These are phyloP conservation scores for Hirudinaria manillensis DNA, from an alignment of 2,888 invertebrate species.

Conservation along the genomic window DNA sequence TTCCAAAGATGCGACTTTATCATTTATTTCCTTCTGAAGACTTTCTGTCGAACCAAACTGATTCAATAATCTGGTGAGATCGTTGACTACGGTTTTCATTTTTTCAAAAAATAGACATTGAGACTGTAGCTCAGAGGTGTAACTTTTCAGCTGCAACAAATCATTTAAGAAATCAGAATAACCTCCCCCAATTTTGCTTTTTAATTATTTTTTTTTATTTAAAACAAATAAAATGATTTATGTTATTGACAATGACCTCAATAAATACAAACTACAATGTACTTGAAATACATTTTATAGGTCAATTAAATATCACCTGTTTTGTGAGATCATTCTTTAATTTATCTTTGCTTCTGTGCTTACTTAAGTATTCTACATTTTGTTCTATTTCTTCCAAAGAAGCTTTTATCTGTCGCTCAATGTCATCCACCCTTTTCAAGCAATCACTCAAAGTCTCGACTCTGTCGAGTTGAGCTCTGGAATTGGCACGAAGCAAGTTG, in stretches of 20 bases:
- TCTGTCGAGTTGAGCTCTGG: conserved; percentile 11
- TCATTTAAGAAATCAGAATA: background rate
- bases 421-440: conserved; percentile 23
- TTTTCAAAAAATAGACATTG: background rate
- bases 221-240: background rate
- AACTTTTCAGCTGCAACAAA: background rate
- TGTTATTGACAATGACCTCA: no score
- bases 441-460: conserved; percentile 21
- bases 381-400: background rate
- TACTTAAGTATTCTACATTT: no score
- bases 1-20: background rate
- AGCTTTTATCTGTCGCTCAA: conserved; percentile 1
- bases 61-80: background rate
- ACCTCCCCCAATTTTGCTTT: background rate
- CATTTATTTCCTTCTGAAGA: background rate
- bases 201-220: background rate
- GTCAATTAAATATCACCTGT: no score
- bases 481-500: background rate
- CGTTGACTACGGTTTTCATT: background rate
- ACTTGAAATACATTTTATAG: no score
- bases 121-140: background rate
- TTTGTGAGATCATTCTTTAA: no score
- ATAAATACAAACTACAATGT: no score
- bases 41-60: background rate
- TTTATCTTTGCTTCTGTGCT: no score